Evolutionary conservation across 2,113 vertebrate species (phyloP).

Genomic region (Myanophis thanlyinensis): DNA sequence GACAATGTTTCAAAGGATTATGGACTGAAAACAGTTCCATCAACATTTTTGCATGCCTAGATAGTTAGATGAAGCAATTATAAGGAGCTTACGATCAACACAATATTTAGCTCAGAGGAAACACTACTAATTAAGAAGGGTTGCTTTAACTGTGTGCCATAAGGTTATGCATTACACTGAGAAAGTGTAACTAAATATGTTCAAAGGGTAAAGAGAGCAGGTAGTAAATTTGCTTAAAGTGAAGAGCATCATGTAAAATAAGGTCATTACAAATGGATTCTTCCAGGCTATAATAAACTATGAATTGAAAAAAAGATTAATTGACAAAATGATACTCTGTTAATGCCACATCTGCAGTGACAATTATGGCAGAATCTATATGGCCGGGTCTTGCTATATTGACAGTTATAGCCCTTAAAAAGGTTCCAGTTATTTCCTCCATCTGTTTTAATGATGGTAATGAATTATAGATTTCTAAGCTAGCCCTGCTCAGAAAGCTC

Average conservation of each 20-base stretch:
- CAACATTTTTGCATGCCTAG: conserved; percentile 32
- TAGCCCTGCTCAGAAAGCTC: neutral
- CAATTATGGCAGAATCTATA: conserved; percentile 52
- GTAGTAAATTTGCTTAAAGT: conserved; percentile 58
- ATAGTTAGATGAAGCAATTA: neutral
- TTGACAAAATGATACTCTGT: conserved; percentile 73
- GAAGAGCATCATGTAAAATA: conserved; percentile 30
- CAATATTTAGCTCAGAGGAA: conserved; percentile 60
- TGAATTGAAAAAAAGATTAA: conserved; percentile 70
- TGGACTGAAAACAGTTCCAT: conserved; percentile 25
- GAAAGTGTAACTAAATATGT: conserved; percentile 41
- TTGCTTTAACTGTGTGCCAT: conserved; percentile 61
- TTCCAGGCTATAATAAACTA: conserved; percentile 65
- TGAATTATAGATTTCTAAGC: conserved; percentile 47
- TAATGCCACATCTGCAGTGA: conserved; percentile 44
- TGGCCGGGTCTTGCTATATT: conserved; percentile 55
- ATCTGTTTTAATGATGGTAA: conserved; percentile 42
- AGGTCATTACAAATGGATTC: conserved; percentile 60
- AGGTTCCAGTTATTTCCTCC: conserved; percentile 37
- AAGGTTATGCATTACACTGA: conserved; percentile 66
- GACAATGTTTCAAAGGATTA: conserved; percentile 52
- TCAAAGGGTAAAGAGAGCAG: conserved; percentile 67
- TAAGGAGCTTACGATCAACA: conserved; percentile 43
- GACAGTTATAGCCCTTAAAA: conserved; percentile 53
- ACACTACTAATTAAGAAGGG: conserved; percentile 61